Percentiles rank a stretch among this genome's conserved stretches.
Conservation (phyloP, 2,797 vertebrate genomes). For the Sebastes flavidus region DNA sequence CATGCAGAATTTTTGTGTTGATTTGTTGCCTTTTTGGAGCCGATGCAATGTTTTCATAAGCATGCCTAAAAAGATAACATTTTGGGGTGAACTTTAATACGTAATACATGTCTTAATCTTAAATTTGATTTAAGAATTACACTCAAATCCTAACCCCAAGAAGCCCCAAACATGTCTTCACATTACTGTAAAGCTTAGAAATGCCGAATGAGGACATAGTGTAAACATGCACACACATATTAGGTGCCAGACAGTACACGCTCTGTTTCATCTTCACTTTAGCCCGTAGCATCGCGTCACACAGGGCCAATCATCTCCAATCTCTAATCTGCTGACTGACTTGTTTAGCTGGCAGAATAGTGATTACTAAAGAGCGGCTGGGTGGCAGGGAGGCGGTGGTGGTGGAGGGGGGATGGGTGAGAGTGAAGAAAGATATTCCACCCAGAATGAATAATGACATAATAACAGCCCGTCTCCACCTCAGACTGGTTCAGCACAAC, state of each 20-base stretch:
- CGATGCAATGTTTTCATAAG: not conserved
- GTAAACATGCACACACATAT: not conserved
- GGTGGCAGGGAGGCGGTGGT: conserved; percentile 16
- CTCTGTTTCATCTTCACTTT: conserved; percentile 39
- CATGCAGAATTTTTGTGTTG: not conserved
- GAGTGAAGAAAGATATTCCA: conserved; percentile 54
- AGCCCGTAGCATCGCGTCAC: conserved; percentile 26
- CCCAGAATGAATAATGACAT: conserved; percentile 62
- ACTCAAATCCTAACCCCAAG: not conserved
- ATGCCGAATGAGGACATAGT: not conserved
- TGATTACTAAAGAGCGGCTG: conserved; percentile 45
- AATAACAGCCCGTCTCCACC: conserved; percentile 64
- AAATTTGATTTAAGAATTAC: not conserved
- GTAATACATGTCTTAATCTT: not conserved
- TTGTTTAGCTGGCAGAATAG: conserved; percentile 48
- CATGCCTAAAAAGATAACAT: not conserved
- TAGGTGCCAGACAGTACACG: conserved; percentile 7
- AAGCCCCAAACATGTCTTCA: not conserved
- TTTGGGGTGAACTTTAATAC: not conserved
- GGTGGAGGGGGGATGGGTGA: conserved; percentile 13
- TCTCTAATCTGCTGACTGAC: conserved; percentile 54
- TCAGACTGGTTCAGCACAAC: conserved; percentile 62
- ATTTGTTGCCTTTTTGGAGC: not conserved
- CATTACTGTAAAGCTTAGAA: not conserved
- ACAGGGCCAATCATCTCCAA: conserved; percentile 43